Evolutionary conservation across 2,797 vertebrate species (phyloP), one percentile per base, ranked within the genome.

Genomic region (Antennarius maculatus): DNA sequence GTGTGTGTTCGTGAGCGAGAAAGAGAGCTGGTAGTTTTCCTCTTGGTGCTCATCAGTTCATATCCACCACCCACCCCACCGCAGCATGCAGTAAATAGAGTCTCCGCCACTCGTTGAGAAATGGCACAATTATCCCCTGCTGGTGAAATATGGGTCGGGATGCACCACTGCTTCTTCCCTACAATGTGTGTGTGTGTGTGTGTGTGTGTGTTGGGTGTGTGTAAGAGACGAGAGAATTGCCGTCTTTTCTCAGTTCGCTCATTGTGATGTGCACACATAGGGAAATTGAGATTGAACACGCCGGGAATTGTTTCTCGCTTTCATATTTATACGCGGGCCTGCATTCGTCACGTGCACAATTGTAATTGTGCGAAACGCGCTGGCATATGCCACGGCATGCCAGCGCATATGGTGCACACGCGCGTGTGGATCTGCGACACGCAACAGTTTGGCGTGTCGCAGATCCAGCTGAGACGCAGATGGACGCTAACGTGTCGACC

Each of bases 71-170:
- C 86, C 86, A 79, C 83, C 83, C 87, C 86, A 89, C 89, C 90
- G 67, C 90, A 89, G 90, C 85, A 61, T 90, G 90, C 88, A 91
- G 89, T 90, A 92, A 92, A 92, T 92, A 92, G 92, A 91, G 87
- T 89, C 86, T 91, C 85, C 79, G 82, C 82, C 85, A 86, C 88
- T 89, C 85, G 82, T 89, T 91, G 89, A 92, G 90, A 90, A 92
- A 93, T 91, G 88, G 91, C 88, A 91, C 90, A 92, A 91, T 92
- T 92, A 92, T 92, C 89, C 89, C 90, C 88, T 79, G 86, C 90
- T 88, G 91, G 81, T 92, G 91, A 92, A 92, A 92, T 92, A 92
- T 92, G 90, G 88, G 84, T 85, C 61, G 73, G 82, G 90, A 91
- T 89, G 89, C 89, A 88, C 86, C 89, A 86, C 80, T 83, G 87